Conservation (phyloP, 2,113 vertebrate genomes). For the Brachypodius melanocephalos region DNA sequence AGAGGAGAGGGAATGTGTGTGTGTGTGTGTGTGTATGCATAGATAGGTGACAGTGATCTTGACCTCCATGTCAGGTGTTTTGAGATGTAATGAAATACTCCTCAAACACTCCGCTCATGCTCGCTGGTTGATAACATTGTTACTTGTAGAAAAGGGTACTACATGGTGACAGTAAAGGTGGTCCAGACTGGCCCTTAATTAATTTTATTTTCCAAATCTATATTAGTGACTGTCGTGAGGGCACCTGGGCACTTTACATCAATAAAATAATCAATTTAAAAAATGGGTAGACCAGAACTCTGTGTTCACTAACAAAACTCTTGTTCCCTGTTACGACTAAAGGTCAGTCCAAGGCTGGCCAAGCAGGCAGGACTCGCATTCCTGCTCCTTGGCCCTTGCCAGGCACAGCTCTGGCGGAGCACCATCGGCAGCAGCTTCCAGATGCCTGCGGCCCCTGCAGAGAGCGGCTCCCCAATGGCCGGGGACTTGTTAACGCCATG, state of each 20-base stretch:
- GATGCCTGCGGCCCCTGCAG: not conserved
- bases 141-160: conserved; percentile 44
- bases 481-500: not conserved
- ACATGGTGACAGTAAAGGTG: conserved; percentile 48
- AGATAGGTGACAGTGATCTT: conserved; percentile 36
- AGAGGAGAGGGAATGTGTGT: not conserved
- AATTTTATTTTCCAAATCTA: conserved; percentile 67
- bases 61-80: conserved; percentile 39
- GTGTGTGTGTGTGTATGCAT: fast-evolving
- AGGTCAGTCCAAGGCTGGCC: conserved; percentile 59
- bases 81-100: conserved; percentile 50
- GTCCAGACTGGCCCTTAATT: conserved; percentile 58
- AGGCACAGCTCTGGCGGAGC: not conserved
- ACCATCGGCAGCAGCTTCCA: not conserved
- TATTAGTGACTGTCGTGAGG: conserved; percentile 50
- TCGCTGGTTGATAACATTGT: conserved; percentile 27
- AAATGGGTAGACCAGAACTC: conserved; percentile 53
- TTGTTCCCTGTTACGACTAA: not conserved
- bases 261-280: conserved; percentile 64
- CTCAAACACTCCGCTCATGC: not conserved
- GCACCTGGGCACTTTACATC: conserved; percentile 60
- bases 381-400: not conserved
- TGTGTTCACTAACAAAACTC: conserved; percentile 43
- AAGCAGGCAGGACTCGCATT: not conserved
- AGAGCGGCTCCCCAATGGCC: not conserved